These are phyloP conservation scores for Mellilla xanthometata DNA, from an alignment of 2,888 invertebrate genomes.

Conservation along the genomic window DNA sequence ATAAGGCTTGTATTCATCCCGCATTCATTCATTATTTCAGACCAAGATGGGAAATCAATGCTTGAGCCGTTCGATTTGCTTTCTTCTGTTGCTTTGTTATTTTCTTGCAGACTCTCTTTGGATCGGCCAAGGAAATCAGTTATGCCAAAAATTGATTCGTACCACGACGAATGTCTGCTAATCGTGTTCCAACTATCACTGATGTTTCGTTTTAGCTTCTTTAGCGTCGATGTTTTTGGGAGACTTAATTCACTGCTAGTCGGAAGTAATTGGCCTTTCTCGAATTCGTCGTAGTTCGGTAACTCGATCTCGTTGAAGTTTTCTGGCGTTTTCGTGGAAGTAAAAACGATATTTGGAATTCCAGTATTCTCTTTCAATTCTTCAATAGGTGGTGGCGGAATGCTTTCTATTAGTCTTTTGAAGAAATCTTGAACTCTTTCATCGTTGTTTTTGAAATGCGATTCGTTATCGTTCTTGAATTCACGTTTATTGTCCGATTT, in stretches of 20 bases:
- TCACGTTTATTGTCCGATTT: conserved; percentile 15
- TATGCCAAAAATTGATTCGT: conserved; percentile 67
- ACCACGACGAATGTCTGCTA: conserved; percentile 52
- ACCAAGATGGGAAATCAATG: conserved; percentile 53
- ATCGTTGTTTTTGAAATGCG: conserved; percentile 39
- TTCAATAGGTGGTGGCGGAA: conserved; percentile 64
- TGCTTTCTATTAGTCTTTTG: conserved; percentile 53
- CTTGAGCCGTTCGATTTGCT: conserved; percentile 30
- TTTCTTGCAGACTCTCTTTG: conserved; percentile 15
- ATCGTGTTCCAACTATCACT: conserved; percentile 48
- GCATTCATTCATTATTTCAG: conserved; percentile 58
- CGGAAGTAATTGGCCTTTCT: conserved; percentile 47
- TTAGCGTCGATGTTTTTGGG: conserved; percentile 60
- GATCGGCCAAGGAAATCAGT: conserved; percentile 42
- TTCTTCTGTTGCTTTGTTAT: conserved; percentile 11
- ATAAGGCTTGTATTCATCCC: conserved; percentile 46
- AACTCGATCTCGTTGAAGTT: conserved; percentile 53
- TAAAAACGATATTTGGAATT: conserved; percentile 18
- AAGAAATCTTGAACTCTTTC: conserved; percentile 58
- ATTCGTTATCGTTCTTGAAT: conserved; percentile 29
- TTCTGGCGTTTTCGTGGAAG: conserved; percentile 9
- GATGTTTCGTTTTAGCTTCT: conserved; percentile 48
- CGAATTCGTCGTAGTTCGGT: conserved; percentile 63
- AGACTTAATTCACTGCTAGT: conserved; percentile 33
- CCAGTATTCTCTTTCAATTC: conserved; percentile 31